A percentile compares a stretch with the other conserved stretches of the same genome.
Conservation (phyloP, 2,113 vertebrate genomes). For the Tetrax tetrax region DNA sequence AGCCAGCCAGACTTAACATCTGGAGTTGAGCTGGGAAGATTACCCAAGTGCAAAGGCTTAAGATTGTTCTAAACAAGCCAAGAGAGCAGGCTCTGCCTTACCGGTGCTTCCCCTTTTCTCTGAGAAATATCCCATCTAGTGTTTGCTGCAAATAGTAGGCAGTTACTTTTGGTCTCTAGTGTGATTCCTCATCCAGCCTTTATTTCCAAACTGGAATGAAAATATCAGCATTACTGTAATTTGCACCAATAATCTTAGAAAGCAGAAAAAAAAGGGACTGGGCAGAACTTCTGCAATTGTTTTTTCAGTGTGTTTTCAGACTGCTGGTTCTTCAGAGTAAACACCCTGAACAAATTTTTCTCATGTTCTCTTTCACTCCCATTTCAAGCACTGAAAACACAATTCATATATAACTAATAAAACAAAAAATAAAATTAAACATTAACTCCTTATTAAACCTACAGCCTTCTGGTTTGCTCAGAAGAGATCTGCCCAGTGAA, state of each 20-base stretch:
- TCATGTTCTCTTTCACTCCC: not conserved
- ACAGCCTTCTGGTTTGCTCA: not conserved
- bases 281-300: not conserved
- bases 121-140: not conserved
- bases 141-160: not conserved
- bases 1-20: constrained; percentile 1
- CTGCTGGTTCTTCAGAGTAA: not conserved
- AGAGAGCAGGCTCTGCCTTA: not conserved
- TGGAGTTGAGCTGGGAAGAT: not conserved
- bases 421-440: not conserved
- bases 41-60: not conserved
- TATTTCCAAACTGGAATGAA: not conserved
- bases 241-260: not conserved
- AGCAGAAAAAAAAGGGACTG: not conserved
- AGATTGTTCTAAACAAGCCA: not conserved
- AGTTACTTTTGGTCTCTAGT: not conserved
- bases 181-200: not conserved
- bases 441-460: not conserved
- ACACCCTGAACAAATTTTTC: not conserved
- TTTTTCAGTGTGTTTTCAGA: not conserved
- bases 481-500: not conserved
- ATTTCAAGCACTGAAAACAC: not conserved
- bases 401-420: not conserved
- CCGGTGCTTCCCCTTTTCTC: not conserved
- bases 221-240: not conserved